Evolutionary conservation across 1,140 invertebrate species (phyloP), one percentile per base, ranked within the genome.

Genomic region (Psix sp.): DNA sequence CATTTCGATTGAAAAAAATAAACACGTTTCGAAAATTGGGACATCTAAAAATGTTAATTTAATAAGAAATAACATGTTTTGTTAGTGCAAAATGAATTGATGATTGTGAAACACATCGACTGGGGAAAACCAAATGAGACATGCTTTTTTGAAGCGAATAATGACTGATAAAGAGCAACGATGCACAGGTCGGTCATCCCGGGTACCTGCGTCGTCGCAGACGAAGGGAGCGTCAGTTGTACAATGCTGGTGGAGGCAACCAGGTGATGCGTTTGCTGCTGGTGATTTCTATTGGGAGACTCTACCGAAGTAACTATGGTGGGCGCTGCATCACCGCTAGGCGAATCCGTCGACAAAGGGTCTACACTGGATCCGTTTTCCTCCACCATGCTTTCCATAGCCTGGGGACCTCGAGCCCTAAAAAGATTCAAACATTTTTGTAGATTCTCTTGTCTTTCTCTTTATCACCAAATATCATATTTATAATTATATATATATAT

Each of bases 311-410:
- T 88, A 54, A 86, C 87, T 43, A 88, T 88, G 26, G 88, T 81
- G 17, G 84, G 88, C 16, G 87, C 86, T 13, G 82, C 79, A 78
- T 87, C 87, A 40, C 82, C 81, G 76, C 84, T 86, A 63, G 89
- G 89, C 21, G 89, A 88, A 42, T 88, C 86, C 38, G 86, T 84
- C 68, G 88, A 84, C 83, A 91, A 82, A 74, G 91, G 91, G 86
- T 91, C 91, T 80, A 89, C 88, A 77, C 88, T 85, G 70, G 91
- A 90, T 87, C 93, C 93, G 84, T 94, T 94, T 89, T 94, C 94
- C 89, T 94, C 93, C 83, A 94, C 93, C 91, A 95, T 94, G 88
- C 92, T 92, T 89, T 94, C 93, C 94, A 95, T 95, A 88, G 87
- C 90, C 89, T 83, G 85, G 84, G 81, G 56, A 86, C 84, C 79